A percentile compares a stretch with the other conserved stretches of the same genome.
Evolutionary conservation across 1,140 invertebrate species (phyloP).

Genomic region (Anoplophora glabripennis): DNA sequence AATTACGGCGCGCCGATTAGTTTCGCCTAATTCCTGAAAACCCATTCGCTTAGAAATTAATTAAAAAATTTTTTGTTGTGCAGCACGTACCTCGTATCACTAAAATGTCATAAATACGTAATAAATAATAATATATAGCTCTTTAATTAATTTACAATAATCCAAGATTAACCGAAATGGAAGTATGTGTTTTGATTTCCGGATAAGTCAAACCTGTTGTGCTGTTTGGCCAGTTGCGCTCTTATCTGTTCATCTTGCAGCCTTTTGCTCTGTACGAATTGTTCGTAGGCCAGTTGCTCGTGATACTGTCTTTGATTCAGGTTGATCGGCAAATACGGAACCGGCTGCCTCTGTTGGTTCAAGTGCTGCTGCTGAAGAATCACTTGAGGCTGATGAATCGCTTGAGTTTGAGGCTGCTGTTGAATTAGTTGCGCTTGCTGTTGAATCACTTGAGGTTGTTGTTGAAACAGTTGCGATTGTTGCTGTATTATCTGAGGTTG

Average conservation of each 20-base stretch:
- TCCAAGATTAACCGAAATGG: conserved; percentile 29
- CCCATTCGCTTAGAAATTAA: not conserved
- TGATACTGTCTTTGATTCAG: conserved; percentile 20
- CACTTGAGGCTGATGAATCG: conserved; percentile 42
- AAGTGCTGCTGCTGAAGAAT: conserved; percentile 21
- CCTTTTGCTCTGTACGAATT: conserved; percentile 27
- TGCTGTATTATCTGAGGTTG: conserved; percentile 16
- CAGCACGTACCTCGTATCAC: not conserved
- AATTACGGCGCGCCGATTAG: not conserved
- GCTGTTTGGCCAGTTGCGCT: conserved; percentile 28
- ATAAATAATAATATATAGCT: conserved; percentile 22
- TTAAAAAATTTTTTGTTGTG: conserved; percentile 6
- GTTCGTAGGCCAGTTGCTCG: conserved; percentile 31
- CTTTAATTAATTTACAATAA: not conserved
- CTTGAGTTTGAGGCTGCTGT: conserved; percentile 34
- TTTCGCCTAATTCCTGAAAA: no score
- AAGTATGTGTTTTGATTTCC: conserved; percentile 26
- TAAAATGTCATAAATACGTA: conserved; percentile 16
- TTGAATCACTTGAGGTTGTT: conserved; percentile 11
- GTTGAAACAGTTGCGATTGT: conserved; percentile 19
- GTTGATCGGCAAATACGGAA: conserved; percentile 14
- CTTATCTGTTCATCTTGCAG: conserved; percentile 27
- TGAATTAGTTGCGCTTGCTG: conserved; percentile 36
- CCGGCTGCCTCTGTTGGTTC: conserved; percentile 24
- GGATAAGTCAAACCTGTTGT: conserved; percentile 38